Percentiles rank a stretch among this genome's conserved stretches.
phyloP scores from a whole-genome alignment of 37 sponge, comb jelly and placozoan genomes.

The Dysidea cf. avara region DNA sequence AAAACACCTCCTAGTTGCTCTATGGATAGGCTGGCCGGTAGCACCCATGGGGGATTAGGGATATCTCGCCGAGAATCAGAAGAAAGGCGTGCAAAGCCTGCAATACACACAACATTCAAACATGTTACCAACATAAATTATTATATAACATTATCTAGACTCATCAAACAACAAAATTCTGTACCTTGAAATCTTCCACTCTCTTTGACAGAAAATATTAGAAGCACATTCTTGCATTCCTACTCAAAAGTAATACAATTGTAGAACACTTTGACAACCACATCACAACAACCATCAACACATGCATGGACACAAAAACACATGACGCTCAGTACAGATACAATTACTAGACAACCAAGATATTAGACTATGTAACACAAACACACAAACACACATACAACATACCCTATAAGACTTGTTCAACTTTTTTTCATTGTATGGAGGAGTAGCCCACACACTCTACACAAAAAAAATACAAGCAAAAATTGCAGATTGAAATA shows the following conservation, averaged over 20 bases:
- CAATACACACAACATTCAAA: background rate
- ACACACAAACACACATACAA: conserved; percentile 7
- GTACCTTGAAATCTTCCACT: conserved; percentile 97
- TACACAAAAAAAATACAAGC: conserved; percentile 6
- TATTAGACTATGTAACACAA: background rate
- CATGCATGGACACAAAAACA: conserved; percentile 11
- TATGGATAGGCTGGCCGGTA: conserved; percentile 73
- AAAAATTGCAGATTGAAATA: background rate
- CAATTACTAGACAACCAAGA: background rate
- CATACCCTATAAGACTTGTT: conserved; percentile 82
- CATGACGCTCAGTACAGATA: background rate
- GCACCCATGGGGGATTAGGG: conserved; percentile 66
- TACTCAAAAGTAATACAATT: conserved; percentile 1
- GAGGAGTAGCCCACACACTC: conserved; percentile 90
- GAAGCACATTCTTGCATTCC: conserved; percentile 88
- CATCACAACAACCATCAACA: background rate
- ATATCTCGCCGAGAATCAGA: conserved; percentile 75
- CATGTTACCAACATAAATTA: too few species aligned
- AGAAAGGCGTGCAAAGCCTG: conserved; percentile 68
- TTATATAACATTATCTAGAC: too few species aligned
- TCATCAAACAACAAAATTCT: too few species aligned
- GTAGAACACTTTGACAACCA: too few species aligned
- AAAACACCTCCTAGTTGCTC: conserved; percentile 77
- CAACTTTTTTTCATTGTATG: conserved; percentile 90
- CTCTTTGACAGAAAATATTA: conserved; percentile 93